Evolutionary conservation across 2,888 invertebrate species (phyloP), one percentile per base, ranked within the genome.

Genomic region (Dicyrtomina minuta): DNA sequence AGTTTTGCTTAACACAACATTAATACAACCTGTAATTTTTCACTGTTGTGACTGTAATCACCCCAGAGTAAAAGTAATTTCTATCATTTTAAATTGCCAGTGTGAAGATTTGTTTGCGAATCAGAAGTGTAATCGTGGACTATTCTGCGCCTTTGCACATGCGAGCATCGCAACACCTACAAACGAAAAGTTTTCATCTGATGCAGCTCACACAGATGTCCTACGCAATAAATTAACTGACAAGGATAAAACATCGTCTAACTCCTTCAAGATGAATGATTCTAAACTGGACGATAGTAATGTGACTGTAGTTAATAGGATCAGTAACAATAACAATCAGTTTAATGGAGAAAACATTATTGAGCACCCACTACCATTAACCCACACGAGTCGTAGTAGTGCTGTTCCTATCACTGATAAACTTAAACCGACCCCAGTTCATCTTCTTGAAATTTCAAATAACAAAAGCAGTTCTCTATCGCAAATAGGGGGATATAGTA

Each of bases 31-130:
- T 41, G n/a, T n/a, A n/a, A n/a, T n/a, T n/a, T n/a, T n/a, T n/a
- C n/a, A n/a, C n/a, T n/a, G n/a, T n/a, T n/a, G n/a, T n/a, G n/a
- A n/a, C n/a, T n/a, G n/a, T n/a, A n/a, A n/a, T n/a, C n/a, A n/a
- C n/a, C n/a, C n/a, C n/a, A n/a, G n/a, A n/a, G n/a, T n/a, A n/a
- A n/a, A n/a, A n/a, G n/a, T n/a, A n/a, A n/a, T n/a, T n/a, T n/a
- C n/a, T n/a, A n/a, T 22, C 22, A 56, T 27, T 58, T 58, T 53
- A 3, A 22, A 13, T 61, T 64, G 67, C 15, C 58, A 77, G 85
- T 99, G 99, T 84, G 97, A 98, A 83, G 99, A 99, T 82, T 97
- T 99, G 80, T 95, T 97, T 83, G 96, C 97, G 82, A 96, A 96
- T 56, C 96, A 96, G 53, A 97, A 96, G 84, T 99, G 98, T 82